Conservation (phyloP, 2,888 invertebrate species). For the Drosophila neonasuta region DNA sequence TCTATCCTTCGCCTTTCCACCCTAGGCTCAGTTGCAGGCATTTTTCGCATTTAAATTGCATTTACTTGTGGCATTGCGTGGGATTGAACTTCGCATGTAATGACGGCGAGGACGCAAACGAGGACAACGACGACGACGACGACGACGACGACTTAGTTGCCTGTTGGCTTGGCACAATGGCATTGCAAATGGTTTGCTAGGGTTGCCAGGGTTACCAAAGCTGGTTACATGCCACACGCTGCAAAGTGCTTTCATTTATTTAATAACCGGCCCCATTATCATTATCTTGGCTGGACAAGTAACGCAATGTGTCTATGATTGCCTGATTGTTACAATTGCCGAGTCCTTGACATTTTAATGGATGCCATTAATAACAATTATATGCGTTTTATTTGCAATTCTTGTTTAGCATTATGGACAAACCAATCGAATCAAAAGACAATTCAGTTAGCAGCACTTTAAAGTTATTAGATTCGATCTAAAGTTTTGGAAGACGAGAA, state of each 20-base stretch:
- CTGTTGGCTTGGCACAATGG: slow-evolving; percentile 29
- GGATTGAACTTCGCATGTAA: slow-evolving; percentile 58
- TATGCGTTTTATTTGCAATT: slow-evolving; percentile 12
- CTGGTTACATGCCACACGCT: slow-evolving; percentile 38
- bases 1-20: not conserved
- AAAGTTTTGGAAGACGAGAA: not conserved
- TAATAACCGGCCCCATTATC: slow-evolving; percentile 65
- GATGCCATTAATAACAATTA: slow-evolving; percentile 33
- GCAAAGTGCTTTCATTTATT: slow-evolving; percentile 67
- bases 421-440: not conserved
- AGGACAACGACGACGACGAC: slow-evolving; percentile 24
- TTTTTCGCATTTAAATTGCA: slow-evolving; percentile 74
- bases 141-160: slow-evolving; percentile 17
- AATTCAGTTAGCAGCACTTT: not conserved
- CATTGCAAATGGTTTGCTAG: slow-evolving; percentile 26
- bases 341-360: slow-evolving; percentile 51
- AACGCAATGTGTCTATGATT: slow-evolving; percentile 46
- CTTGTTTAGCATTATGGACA: not conserved
- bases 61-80: slow-evolving; percentile 62
- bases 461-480: not conserved
- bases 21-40: slow-evolving; percentile 50
- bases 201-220: slow-evolving; percentile 31
- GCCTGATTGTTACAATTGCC: slow-evolving; percentile 26
- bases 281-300: slow-evolving; percentile 31
- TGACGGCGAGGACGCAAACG: slow-evolving; percentile 45